Base-by-base conservation (phyloP, 2,113 vertebrate species). In the Gavialis gangeticus region DNA sequence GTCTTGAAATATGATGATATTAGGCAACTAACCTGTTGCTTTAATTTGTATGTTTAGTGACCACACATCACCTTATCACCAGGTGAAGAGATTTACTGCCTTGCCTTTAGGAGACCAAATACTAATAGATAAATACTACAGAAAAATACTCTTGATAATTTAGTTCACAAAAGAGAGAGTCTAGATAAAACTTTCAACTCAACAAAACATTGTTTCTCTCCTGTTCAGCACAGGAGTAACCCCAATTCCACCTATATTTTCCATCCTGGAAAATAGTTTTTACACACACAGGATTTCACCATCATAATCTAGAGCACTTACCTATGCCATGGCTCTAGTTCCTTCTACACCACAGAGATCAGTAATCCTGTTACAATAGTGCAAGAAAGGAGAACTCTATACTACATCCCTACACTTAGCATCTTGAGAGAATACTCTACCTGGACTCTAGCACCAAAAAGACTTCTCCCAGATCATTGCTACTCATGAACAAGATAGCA, bases 141-240 rank as follows among this genome's bases (percentile, higher is more conserved):
- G 84, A 90, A 71, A 86, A 28, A 63, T 88, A 56, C 6, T 89
- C 79, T 83, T 75, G 3, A 77, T 46, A 63, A 59, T 59, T 71
- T 67, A 95, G 83, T 46, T 34, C 22, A 19, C 84, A 87, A 91
- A 91, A 88, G 71, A 95, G 66, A 75, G 92, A 85, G 93, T 91
- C 88, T 93, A 83, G 76, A 84, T 21, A 80, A 83, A 21, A 5
- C 14, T 87, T 69, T 37, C 89, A 79, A 75, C 28, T 92, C 59
- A 80, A 85, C 92, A 85, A 85, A 46, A 59, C 90, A 85, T 59
- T 73, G 28, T 46, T 46, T 64, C 63, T 64, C 27, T 16, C 12
- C 27, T 64, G 25, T 28, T 27, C 15, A 82, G 27, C 25, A 54
- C 82, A 79, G 59, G 19, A 30, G 84, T 28, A 82, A 62, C n/a